Conservation (phyloP, 2,797 vertebrate genomes). For the Squalus acanthias region DNA sequence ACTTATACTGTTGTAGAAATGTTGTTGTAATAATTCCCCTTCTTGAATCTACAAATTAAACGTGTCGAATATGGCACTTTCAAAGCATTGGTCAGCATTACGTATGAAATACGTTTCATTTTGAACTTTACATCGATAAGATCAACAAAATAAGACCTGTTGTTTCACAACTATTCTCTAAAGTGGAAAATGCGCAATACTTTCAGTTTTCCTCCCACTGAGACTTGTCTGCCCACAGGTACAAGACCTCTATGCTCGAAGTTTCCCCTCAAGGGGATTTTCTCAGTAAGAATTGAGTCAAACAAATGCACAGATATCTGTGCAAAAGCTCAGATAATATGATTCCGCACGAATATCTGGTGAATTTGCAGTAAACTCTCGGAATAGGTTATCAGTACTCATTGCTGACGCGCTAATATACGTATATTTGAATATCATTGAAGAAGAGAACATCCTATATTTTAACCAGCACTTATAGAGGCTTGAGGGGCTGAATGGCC, state of each 20-base stretch:
- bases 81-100: not conserved
- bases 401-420: not conserved
- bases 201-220: not conserved
- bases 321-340: not conserved
- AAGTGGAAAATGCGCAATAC: slow-evolving; percentile 17
- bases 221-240: not conserved
- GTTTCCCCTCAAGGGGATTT: not conserved
- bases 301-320: not conserved
- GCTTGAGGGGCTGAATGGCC: not conserved
- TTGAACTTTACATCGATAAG: not conserved
- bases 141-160: not conserved
- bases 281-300: not conserved
- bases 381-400: not conserved
- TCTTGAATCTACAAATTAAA: not conserved
- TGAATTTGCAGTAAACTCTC: not conserved
- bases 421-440: not conserved
- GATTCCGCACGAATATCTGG: not conserved
- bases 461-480: not conserved
- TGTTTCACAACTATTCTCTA: slow-evolving; percentile 5
- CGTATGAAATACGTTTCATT: not conserved
- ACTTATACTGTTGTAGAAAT: not conserved
- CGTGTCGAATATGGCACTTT: not conserved
- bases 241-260: not conserved
- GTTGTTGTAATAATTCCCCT: too few relatives aligned
- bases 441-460: not conserved